Conservation (phyloP, 2,797 vertebrate genomes). For the Lithobates pipiens region DNA sequence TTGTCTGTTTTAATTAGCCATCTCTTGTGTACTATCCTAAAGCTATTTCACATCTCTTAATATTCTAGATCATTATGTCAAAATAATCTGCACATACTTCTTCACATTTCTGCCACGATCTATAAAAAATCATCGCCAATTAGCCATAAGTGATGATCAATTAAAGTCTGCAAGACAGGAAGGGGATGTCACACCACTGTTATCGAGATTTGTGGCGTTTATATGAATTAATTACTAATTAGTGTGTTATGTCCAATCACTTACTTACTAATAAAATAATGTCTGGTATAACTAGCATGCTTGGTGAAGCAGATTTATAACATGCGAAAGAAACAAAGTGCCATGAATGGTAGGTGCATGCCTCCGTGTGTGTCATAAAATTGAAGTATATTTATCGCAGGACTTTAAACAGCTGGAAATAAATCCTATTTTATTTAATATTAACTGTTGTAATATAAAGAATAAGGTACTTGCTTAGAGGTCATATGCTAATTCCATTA, state of each 20-base stretch:
- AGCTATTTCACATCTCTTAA: conserved; percentile 28
- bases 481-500: no score
- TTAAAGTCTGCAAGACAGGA: conserved; percentile 4
- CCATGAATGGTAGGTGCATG: no score
- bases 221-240: conserved; percentile 5
- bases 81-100: conserved; percentile 14
- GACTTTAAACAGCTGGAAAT: no score
- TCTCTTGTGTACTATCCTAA: background rate
- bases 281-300: background rate
- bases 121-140: conserved; percentile 23
- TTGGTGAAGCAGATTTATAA: no score
- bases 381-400: no score
- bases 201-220: background rate
- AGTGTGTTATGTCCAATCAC: background rate
- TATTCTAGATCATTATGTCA: conserved; percentile 46
- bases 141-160: conserved; percentile 16
- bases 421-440: no score
- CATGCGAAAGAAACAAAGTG: no score
- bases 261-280: background rate
- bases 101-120: background rate
- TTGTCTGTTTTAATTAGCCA: conserved; percentile 23
- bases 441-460: no score
- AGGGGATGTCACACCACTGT: background rate
- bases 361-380: no score
- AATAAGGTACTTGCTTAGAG: no score